These are phyloP conservation scores for Clitarchus hookeri DNA, from an alignment of 2,888 invertebrate species.

Conservation along the genomic window DNA sequence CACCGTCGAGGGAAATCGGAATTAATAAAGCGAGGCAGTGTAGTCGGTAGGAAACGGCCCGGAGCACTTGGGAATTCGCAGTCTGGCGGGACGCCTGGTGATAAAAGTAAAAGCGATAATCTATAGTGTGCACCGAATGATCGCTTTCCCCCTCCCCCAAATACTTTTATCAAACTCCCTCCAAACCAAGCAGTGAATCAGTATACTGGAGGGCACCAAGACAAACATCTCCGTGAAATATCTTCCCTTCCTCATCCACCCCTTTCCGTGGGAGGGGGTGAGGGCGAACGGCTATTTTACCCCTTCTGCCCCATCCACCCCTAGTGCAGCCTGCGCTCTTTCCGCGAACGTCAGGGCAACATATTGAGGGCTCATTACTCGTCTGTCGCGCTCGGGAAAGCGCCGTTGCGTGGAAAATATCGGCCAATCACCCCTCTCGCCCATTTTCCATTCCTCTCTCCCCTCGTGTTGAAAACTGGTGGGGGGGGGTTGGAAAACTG, in stretches of 20 bases:
- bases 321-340: not conserved
- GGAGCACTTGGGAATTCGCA: not conserved
- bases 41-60: not conserved
- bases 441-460: not conserved
- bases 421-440: not conserved
- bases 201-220: not conserved
- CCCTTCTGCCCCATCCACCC: not conserved
- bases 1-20: too few relatives aligned
- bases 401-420: not conserved
- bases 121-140: not conserved
- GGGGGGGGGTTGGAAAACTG: too few relatives aligned
- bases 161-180: too few relatives aligned
- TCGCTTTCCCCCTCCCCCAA: not conserved
- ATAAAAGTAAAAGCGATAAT: not conserved
- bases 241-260: not conserved
- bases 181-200: not conserved
- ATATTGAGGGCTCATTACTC: constrained; percentile 9
- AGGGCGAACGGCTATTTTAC: not conserved
- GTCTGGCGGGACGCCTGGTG: not conserved
- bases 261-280: not conserved
- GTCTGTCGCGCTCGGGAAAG: not conserved
- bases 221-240: not conserved
- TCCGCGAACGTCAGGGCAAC: not conserved
- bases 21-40: not conserved
- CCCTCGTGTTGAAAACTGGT: not conserved